Conservation (phyloP, 1,140 invertebrate species). For the Eciton burchellii region DNA sequence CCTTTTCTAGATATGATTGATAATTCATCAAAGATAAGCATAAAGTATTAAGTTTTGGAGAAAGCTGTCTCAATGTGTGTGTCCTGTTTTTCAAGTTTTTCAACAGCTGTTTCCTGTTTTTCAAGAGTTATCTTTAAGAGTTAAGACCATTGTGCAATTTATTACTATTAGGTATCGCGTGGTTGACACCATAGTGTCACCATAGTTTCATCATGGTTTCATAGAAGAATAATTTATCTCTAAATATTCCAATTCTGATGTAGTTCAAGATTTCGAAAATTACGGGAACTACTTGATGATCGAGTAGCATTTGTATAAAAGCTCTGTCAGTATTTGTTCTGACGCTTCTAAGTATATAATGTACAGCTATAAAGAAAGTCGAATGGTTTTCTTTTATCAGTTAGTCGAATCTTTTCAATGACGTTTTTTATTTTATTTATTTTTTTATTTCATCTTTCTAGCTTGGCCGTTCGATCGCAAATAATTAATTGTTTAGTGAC, state of each 20-base stretch:
- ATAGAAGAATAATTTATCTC: no score
- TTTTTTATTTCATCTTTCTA: neutral
- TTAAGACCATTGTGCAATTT: neutral
- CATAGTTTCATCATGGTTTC: no score
- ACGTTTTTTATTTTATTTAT: no score
- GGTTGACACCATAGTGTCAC: no score
- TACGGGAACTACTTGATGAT: neutral
- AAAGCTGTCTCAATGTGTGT: neutral
- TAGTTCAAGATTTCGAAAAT: no score
- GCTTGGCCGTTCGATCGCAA: slow-evolving; percentile 11
- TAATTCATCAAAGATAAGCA: neutral
- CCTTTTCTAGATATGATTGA: slow-evolving; percentile 21
- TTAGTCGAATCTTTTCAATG: neutral
- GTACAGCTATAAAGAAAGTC: slow-evolving; percentile 18
- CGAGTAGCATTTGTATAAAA: no score
- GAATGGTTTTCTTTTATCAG: neutral
- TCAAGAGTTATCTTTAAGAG: neutral
- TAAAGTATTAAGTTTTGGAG: neutral
- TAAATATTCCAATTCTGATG: no score
- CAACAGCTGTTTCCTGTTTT: no score
- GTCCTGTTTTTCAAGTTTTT: no score
- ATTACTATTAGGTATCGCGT: no score
- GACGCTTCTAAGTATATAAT: no score
- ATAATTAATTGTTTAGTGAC: neutral
- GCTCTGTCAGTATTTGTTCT: no score